Conservation (phyloP, 1,140 invertebrate species). For the Aphaenogaster rudis region DNA sequence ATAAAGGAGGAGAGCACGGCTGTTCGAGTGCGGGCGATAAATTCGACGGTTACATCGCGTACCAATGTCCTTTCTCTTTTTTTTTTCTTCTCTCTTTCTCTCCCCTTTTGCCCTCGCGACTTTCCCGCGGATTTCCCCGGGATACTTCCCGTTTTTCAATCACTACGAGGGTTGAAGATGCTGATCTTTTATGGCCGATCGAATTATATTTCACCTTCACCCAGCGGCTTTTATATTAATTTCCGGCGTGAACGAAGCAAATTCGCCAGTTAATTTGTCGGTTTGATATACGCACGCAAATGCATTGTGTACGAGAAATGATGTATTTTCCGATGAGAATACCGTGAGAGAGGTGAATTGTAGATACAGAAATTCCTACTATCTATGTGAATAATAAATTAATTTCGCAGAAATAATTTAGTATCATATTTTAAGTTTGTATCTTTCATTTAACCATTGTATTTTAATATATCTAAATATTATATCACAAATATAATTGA, state of each 20-base stretch:
- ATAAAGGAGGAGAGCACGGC: slow-evolving; percentile 67
- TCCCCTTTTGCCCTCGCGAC: background rate
- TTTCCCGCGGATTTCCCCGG: background rate
- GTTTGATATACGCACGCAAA: background rate
- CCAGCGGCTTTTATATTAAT: slow-evolving; percentile 11
- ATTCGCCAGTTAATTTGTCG: slow-evolving; percentile 23
- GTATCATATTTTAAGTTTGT: background rate
- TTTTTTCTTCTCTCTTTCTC: background rate
- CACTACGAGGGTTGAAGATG: background rate
- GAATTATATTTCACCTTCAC: slow-evolving; percentile 38
- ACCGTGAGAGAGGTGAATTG: background rate
- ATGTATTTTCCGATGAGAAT: background rate
- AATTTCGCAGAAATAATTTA: background rate
- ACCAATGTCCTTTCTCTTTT: slow-evolving; percentile 31
- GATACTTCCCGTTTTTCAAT: background rate
- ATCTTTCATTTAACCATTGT: background rate
- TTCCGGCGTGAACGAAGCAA: background rate
- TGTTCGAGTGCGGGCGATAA: slow-evolving; percentile 67
- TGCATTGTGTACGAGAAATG: background rate
- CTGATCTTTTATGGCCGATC: slow-evolving; percentile 22
- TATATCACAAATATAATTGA: background rate
- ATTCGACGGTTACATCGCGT: slow-evolving; percentile 71
- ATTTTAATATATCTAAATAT: background rate
- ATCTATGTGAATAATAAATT: background rate
- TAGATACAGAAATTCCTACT: slow-evolving; percentile 12